Conservation (phyloP, 2,797 vertebrate genomes). For the Molossus alvarezi region DNA sequence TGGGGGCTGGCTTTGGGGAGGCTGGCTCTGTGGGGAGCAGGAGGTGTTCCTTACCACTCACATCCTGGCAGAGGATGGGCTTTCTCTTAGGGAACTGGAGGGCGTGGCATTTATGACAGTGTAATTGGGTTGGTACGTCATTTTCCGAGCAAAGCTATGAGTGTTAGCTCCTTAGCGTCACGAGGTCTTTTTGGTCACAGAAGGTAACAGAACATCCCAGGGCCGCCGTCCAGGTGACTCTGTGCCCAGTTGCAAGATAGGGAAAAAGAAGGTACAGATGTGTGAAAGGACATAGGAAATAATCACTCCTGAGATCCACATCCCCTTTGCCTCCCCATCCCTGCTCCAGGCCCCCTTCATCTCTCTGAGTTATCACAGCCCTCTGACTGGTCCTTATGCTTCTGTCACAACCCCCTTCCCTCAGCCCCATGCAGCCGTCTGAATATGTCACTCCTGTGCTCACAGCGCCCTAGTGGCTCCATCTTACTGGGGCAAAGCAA, state of each 20-base stretch:
- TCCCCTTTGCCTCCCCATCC: not conserved
- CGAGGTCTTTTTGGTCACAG: not conserved
- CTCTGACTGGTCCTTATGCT: not conserved
- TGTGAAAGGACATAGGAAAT: not conserved
- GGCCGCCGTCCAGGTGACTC: not conserved
- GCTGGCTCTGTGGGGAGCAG: not conserved
- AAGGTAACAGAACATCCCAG: not conserved
- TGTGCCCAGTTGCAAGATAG: not conserved
- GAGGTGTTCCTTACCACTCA: not conserved
- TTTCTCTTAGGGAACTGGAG: not conserved
- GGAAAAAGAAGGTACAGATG: not conserved
- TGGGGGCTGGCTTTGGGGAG: not conserved
- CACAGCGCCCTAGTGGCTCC: not conserved
- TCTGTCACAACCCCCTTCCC: not conserved
- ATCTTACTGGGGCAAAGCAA: not conserved
- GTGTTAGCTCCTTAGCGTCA: not conserved
- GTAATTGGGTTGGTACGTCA: not conserved
- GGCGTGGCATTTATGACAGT: not conserved
- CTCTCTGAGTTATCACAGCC: not conserved
- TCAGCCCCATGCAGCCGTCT: not conserved
- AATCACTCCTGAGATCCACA: not conserved
- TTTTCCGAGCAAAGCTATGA: not conserved
- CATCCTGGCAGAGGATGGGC: not conserved
- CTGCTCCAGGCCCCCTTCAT: not conserved
- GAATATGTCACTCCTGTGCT: not conserved